Percentiles rank a stretch among this genome's conserved stretches.
Conservation (phyloP, 2,888 invertebrate species). For the Mycogona germanica region DNA sequence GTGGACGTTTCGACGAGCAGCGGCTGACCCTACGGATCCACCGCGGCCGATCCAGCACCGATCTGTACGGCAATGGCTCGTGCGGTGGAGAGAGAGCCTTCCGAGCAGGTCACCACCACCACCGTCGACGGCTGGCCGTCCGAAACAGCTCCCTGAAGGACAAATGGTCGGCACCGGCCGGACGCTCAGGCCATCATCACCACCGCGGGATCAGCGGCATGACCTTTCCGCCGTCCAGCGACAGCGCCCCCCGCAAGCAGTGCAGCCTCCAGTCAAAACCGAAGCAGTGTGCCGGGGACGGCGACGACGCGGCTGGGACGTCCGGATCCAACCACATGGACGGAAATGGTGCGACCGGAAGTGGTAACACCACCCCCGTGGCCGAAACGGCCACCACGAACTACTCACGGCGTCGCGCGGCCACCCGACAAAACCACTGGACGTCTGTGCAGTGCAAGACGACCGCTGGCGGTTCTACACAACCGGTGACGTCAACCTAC, state of each 20-base stretch:
- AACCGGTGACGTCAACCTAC: too few relatives aligned
- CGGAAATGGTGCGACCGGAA: background rate
- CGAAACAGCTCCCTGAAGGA: constrained; percentile 7
- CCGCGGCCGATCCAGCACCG: constrained; percentile 44
- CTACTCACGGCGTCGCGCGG: too few relatives aligned
- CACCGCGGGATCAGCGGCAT: background rate
- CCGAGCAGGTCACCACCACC: background rate
- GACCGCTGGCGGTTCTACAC: too few relatives aligned
- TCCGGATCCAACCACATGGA: background rate
- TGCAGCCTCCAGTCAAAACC: too few relatives aligned
- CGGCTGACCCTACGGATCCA: constrained; percentile 84
- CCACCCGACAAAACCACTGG: too few relatives aligned
- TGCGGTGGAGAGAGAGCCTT: too few relatives aligned
- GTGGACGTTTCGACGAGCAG: constrained; percentile 73
- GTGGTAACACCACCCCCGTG: background rate
- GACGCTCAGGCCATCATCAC: too few relatives aligned
- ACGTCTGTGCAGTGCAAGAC: too few relatives aligned
- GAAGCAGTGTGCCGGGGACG: too few relatives aligned
- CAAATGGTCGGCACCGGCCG: background rate
- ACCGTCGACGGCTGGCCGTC: background rate
- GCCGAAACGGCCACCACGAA: background rate
- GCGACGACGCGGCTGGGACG: too few relatives aligned
- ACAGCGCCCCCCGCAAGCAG: too few relatives aligned
- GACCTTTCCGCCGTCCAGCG: constrained; percentile 10
- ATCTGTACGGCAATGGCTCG: constrained; percentile 17